Evolutionary conservation across 2,888 invertebrate species (phyloP).

Genomic region (Liodrosophila aerea): DNA sequence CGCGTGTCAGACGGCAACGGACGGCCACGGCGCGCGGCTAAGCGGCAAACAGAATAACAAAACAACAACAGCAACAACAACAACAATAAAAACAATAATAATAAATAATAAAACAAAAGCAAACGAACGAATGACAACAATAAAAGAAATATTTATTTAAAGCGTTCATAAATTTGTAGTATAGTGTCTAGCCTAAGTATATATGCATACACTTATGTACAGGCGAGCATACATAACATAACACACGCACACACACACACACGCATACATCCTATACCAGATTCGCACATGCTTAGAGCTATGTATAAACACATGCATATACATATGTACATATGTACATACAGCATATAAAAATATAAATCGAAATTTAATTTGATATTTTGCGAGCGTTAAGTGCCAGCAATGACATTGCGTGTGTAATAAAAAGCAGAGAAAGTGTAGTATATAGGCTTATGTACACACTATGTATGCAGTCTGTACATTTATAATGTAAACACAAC

Average conservation of each 20-base stretch:
- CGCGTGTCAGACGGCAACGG: slow-evolving; percentile 81
- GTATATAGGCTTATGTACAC: background rate
- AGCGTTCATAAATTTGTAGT: slow-evolving; percentile 35
- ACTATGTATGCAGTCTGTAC: background rate
- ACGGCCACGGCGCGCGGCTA: slow-evolving; percentile 57
- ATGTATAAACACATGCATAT: too few species aligned
- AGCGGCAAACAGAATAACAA: slow-evolving; percentile 48
- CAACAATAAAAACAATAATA: slow-evolving; percentile 12
- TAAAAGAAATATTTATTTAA: slow-evolving; percentile 33
- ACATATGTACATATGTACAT: slow-evolving; percentile 2
- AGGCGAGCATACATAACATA: slow-evolving; percentile 15
- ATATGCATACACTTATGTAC: slow-evolving; percentile 19
- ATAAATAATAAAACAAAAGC: slow-evolving; percentile 11
- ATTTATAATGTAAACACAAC: slow-evolving; percentile 1
- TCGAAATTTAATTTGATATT: slow-evolving; percentile 5
- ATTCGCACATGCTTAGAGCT: too few species aligned
- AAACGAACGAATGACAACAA: slow-evolving; percentile 41
- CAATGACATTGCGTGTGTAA: slow-evolving; percentile 26
- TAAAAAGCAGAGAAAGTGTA: background rate
- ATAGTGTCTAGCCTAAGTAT: slow-evolving; percentile 38
- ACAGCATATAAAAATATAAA: slow-evolving; percentile 8
- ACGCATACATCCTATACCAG: slow-evolving; percentile 17
- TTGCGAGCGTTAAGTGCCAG: slow-evolving; percentile 25
- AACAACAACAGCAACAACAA: slow-evolving; percentile 13
- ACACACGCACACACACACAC: slow-evolving; percentile 13